A percentile compares a stretch with the other conserved stretches of the same genome.
Conservation (phyloP, 2,888 invertebrate species). For the Andrena minutula region DNA sequence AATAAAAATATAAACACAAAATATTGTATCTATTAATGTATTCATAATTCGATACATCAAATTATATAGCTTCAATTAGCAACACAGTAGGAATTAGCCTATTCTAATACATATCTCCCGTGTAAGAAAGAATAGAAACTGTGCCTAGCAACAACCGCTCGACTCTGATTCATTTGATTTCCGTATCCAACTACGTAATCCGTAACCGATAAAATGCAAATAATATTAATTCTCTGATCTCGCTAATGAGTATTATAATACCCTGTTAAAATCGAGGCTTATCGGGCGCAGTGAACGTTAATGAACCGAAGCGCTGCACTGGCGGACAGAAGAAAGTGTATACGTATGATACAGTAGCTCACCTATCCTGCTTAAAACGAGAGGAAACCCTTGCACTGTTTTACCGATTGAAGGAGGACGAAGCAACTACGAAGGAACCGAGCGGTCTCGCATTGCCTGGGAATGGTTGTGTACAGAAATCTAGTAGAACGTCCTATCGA, state of each 20-base stretch:
- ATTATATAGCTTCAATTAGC: too few relatives aligned
- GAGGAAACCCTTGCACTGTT: neutral
- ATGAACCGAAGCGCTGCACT: slow-evolving; percentile 15
- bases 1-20: too few relatives aligned
- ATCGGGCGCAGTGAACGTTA: slow-evolving; percentile 9
- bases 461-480: slow-evolving; percentile 27
- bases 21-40: too few relatives aligned
- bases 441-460: slow-evolving; percentile 1
- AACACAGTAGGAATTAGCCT: neutral
- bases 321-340: neutral
- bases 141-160: slow-evolving; percentile 48
- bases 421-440: slow-evolving; percentile 4
- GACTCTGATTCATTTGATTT: slow-evolving; percentile 1
- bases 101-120: neutral
- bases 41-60: too few relatives aligned
- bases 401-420: slow-evolving; percentile 5
- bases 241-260: slow-evolving; percentile 6
- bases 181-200: neutral
- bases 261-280: slow-evolving; percentile 25
- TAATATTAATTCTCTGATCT: slow-evolving; percentile 20
- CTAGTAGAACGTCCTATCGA: slow-evolving; percentile 23
- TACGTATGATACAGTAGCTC: neutral
- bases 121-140: slow-evolving; percentile 11
- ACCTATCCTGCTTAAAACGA: neutral
- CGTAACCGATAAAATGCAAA: neutral